A percentile compares a stretch with the other conserved stretches of the same genome.
Conservation (phyloP, 2,797 vertebrate species). For the Hippocampus kuda region DNA sequence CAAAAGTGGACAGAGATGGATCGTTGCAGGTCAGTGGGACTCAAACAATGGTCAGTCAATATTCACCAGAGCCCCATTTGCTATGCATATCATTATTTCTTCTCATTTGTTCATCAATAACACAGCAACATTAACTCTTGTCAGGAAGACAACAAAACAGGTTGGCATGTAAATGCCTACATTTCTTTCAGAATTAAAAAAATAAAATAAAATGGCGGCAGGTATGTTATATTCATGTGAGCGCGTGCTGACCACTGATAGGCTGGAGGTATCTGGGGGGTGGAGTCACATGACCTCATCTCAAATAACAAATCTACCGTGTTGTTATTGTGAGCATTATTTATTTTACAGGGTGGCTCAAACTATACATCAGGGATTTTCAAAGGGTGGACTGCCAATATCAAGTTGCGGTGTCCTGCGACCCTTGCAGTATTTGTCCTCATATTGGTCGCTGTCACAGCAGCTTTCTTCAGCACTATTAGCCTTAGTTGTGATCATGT, state of each 20-base stretch:
- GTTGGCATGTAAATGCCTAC: not conserved
- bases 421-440: no score
- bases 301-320: no score
- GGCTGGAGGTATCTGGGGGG: conserved; percentile 23
- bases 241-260: conserved; percentile 37
- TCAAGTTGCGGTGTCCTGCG: no score
- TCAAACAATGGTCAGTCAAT: not conserved
- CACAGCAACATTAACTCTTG: not conserved
- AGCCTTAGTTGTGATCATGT: no score
- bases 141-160: not conserved
- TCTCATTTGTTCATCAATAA: not conserved
- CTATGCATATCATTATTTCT: not conserved
- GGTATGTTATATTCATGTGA: conserved; percentile 40
- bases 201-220: not conserved
- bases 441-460: no score
- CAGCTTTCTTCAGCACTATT: no score
- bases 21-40: conserved; percentile 2
- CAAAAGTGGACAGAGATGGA: conserved; percentile 22
- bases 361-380: no score
- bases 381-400: no score
- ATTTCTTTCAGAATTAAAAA: not conserved
- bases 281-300: conserved; percentile 1
- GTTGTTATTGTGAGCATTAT: no score
- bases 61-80: not conserved
- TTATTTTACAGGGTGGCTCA: no score